Base-by-base conservation (phyloP, 2,797 vertebrate genomes). In the Furcifer pardalis region DNA sequence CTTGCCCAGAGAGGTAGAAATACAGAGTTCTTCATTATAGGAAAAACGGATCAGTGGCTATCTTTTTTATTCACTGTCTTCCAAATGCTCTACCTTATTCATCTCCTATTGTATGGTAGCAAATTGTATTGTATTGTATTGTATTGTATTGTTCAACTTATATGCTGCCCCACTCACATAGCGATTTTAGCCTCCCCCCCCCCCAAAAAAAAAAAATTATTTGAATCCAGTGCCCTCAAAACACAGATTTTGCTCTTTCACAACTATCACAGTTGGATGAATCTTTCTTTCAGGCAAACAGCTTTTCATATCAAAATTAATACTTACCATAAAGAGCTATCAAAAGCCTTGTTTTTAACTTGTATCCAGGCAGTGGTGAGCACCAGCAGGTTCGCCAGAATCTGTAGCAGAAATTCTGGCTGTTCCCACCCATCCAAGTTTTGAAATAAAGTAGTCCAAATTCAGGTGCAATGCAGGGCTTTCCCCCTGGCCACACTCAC, bases 191-290 rank as follows among this genome's bases (percentile, higher is more conserved):
- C 68, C 80, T 88, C 83, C 69, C 46, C 42, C 4, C 35, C n/a
- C n/a, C n/a, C n/a, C n/a, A n/a, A n/a, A 62, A 71, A 90, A 65
- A 69, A 90, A 90, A 92, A 89, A 92, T 88, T 87, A 79, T 90
- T 84, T 87, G 88, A 86, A 87, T 88, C 84, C 87, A 83, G 74
- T 80, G 40, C 69, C 89, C 91, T 77, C 81, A 82, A 94, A 91
- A 13, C 17, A 79, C 88, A 86, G 72, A 69, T 72, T 30, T 86
- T 90, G 84, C 0, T 21, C 17, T 30, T 65, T 13, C 62, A 90
- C 85, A 92, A 84, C 7, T 90, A 65, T 83, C 42, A 32, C 3
- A n/a, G 79, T 68, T 37, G 65, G 85, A 80, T 87, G 42, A 85
- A 89, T 21, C 82, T 85, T 78, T 90, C 72, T 85, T 5, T 81